Evolutionary conservation across 2,888 invertebrate genomes (phyloP), one percentile per base, ranked within the genome.

Genomic region (Helobdella robusta): DNA sequence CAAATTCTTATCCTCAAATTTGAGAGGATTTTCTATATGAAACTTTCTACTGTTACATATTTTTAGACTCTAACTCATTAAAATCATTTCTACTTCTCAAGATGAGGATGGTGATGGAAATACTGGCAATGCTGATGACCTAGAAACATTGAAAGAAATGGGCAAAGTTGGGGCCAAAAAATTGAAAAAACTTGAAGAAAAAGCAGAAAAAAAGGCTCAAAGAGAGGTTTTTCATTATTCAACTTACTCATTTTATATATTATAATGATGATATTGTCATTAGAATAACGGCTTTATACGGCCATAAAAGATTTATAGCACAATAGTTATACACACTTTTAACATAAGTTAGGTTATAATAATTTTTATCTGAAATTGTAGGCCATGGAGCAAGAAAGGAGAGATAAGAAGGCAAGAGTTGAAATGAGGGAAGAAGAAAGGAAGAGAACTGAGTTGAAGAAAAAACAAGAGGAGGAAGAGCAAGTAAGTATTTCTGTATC

Each of bases 81-180:
- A n/a, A n/a, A n/a, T n/a, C n/a, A n/a, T n/a, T n/a, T n/a, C n/a
- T n/a, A n/a, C n/a, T n/a, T n/a, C n/a, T n/a, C n/a, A n/a, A n/a
- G n/a, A n/a, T n/a, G n/a, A n/a, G n/a, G 56, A 56, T 30, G 32
- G 32, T 56, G 56, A 56, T 11, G 8, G 28, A 30, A 2, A 4
- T 5, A 65, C 48, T 23, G 67, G 60, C 25, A 46, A 44, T 25
- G 64, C 23, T 20, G 66, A 67, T 34, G 20, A n/a, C 11, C 5
- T 65, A n/a, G 46, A 32, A 18, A 48, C 46, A 8, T 65, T 75
- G 35, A 88, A 88, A n/a, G 62, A 62, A 15, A 23, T 30, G 73
- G 86, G 86, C 52, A 94, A 91, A 81, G 85, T 83, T 52, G 95
- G 95, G 11, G 88, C 91, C 0, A 97, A 95, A 81, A 97, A 95